These are phyloP conservation scores for Trachelus stipa DNA, from an alignment of 2,888 invertebrate genomes.

Conservation along the genomic window DNA sequence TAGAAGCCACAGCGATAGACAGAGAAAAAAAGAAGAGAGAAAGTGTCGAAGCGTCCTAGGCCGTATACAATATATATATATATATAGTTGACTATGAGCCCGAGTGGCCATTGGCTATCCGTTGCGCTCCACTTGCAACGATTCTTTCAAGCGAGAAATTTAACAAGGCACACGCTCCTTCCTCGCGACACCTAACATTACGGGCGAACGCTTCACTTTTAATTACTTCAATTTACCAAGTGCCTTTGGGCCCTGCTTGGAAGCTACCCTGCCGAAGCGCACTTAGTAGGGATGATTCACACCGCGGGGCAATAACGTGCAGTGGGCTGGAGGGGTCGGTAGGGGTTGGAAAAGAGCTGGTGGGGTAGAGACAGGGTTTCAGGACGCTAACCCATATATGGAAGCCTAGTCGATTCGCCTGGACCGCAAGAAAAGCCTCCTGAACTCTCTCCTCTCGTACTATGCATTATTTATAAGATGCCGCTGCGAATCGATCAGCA, in stretches of 20 bases:
- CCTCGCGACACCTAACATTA: slow-evolving; percentile 42
- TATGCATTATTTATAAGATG: neutral
- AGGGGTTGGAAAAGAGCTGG: neutral
- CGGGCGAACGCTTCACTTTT: slow-evolving; percentile 39
- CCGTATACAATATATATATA: neutral
- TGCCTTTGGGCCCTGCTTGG: neutral
- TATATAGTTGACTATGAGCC: neutral
- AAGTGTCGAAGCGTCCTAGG: neutral
- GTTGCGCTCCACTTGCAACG: slow-evolving; percentile 52
- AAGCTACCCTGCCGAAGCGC: neutral
- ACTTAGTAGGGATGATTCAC: slow-evolving; percentile 3
- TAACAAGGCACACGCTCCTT: slow-evolving; percentile 46
- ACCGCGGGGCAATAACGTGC: neutral
- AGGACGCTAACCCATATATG: neutral
- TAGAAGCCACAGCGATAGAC: slow-evolving; percentile 7
- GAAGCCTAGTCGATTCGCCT: neutral
- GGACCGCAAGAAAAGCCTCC: neutral
- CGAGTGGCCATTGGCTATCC: slow-evolving; percentile 44
- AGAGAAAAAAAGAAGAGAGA: slow-evolving; percentile 5
- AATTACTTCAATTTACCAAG: slow-evolving; percentile 53
- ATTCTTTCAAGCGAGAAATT: slow-evolving; percentile 53
- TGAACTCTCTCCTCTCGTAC: neutral
- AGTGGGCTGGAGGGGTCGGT: neutral
- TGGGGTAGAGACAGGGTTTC: neutral
- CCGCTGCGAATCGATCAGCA: neutral